phyloP scores from a whole-genome alignment of 2,888 invertebrate species.

The Plebejus argus region DNA sequence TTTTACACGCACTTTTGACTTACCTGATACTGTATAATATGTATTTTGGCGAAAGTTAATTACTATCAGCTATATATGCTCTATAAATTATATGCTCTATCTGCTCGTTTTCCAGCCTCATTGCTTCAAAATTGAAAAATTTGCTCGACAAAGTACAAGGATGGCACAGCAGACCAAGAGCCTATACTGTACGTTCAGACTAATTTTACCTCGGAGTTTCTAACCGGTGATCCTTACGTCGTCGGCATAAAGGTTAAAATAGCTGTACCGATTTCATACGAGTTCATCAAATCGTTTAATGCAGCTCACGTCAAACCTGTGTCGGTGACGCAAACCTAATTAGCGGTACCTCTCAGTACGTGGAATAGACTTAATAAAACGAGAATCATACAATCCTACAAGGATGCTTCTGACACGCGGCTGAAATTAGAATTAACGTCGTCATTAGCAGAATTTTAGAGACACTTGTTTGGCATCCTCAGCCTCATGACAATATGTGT shows the following conservation, averaged over 20 bases:
- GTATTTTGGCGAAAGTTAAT: too few relatives aligned
- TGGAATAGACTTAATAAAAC: conserved; percentile 6
- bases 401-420: not conserved
- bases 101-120: too few relatives aligned
- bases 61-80: too few relatives aligned
- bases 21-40: too few relatives aligned
- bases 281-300: conserved; percentile 11
- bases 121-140: too few relatives aligned
- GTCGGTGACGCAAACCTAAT: conserved; percentile 21
- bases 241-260: not conserved
- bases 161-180: not conserved
- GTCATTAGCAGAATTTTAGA: too few relatives aligned
- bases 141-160: not conserved
- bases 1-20: too few relatives aligned
- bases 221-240: not conserved
- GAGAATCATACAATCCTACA: not conserved
- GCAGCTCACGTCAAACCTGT: conserved; percentile 13
- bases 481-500: too few relatives aligned
- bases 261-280: not conserved
- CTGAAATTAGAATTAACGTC: not conserved
- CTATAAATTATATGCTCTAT: too few relatives aligned
- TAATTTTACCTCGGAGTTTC: not conserved
- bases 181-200: not conserved
- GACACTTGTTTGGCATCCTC: too few relatives aligned
- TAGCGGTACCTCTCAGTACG: not conserved